Percentiles rank a stretch among this genome's conserved stretches.
These are phyloP conservation scores for Mamestra configurata DNA, from an alignment of 1,140 invertebrate genomes.

Conservation along the genomic window DNA sequence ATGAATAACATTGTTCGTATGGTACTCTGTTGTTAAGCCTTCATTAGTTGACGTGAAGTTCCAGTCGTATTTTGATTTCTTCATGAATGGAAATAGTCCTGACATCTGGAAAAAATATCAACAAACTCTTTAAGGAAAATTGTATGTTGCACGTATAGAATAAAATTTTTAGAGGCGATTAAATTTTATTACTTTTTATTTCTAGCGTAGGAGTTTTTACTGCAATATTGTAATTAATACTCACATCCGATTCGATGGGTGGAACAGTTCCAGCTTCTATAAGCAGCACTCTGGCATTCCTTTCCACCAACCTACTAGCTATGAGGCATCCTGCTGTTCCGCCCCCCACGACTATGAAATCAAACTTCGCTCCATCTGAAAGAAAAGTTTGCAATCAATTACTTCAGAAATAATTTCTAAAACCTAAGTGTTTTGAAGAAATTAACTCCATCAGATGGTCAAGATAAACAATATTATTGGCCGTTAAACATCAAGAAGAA, in stretches of 20 bases:
- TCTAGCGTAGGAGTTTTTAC: too few species aligned
- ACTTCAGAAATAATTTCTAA: too few species aligned
- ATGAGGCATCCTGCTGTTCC: conserved; percentile 42
- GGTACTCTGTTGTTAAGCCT: neutral
- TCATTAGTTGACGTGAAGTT: neutral
- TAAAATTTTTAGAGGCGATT: too few species aligned
- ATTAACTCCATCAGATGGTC: too few species aligned
- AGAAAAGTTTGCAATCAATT: too few species aligned
- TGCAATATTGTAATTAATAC: neutral
- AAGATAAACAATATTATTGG: too few species aligned
- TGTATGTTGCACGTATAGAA: too few species aligned
- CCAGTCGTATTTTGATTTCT: conserved; percentile 13
- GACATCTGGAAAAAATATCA: neutral
- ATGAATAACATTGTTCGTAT: neutral
- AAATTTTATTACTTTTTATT: too few species aligned
- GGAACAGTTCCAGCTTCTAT: conserved; percentile 34
- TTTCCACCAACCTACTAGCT: conserved; percentile 35
- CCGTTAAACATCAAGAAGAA: too few species aligned
- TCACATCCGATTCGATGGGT: conserved; percentile 25
- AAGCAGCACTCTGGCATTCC: conserved; percentile 19
- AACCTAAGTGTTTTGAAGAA: too few species aligned
- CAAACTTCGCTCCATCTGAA: conserved; percentile 31
- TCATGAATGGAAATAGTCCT: neutral
- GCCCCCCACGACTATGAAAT: conserved; percentile 41
- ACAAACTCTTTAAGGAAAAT: too few species aligned